Percentiles rank a stretch among this genome's conserved stretches.
These are phyloP conservation scores for Pristis pectinata DNA, from an alignment of 2,797 vertebrate genomes.

Conservation along the genomic window DNA sequence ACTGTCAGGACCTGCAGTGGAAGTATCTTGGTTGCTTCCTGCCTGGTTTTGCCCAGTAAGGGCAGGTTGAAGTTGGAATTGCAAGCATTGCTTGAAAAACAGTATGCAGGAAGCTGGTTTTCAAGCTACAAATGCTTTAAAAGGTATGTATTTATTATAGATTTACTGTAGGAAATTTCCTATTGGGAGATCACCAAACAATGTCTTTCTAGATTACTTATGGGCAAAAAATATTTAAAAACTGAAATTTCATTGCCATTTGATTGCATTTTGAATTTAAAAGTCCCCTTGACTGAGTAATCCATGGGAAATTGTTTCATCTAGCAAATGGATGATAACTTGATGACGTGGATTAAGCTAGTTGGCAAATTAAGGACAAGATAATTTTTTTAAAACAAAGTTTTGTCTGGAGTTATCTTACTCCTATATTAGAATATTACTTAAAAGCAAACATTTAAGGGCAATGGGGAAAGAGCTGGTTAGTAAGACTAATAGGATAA, in stretches of 20 bases:
- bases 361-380: background rate
- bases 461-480: background rate
- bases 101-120: conserved; percentile 96
- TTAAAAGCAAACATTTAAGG: background rate
- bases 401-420: background rate
- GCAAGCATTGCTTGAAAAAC: conserved; percentile 68
- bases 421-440: background rate
- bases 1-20: conserved; percentile 73
- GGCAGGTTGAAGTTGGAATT: conserved; percentile 69
- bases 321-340: background rate
- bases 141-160: conserved; percentile 62
- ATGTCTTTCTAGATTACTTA: background rate
- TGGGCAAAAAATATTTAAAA: background rate
- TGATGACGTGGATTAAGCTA: background rate
- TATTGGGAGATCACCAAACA: background rate
- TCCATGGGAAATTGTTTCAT: background rate
- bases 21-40: conserved; percentile 70
- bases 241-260: background rate
- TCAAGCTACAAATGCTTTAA: conserved; percentile 88
- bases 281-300: background rate
- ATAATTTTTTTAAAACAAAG: background rate
- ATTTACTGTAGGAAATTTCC: background rate
- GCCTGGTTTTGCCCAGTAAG: conserved; percentile 55
- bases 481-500: background rate
- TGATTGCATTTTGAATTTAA: background rate